phyloP scores from a whole-genome alignment of 1,140 invertebrate genomes.

The Euwallacea fornicatus region DNA sequence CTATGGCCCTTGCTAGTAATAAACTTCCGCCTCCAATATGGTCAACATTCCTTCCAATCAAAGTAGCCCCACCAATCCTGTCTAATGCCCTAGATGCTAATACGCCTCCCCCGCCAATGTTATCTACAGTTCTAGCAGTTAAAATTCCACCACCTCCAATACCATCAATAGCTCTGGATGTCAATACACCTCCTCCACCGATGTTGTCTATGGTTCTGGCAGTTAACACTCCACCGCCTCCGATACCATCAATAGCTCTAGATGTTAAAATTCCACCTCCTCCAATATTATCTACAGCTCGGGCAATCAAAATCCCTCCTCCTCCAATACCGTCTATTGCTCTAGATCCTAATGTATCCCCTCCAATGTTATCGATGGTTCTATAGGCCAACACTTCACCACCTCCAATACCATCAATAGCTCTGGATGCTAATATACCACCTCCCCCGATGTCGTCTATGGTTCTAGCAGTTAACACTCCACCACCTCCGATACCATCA shows the following conservation, averaged over 20 bases:
- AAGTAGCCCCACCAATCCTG: not conserved
- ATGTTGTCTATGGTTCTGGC: slow-evolving; percentile 11
- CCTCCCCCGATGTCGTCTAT: slow-evolving; percentile 21
- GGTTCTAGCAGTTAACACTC: slow-evolving; percentile 24
- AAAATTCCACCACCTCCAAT: slow-evolving; percentile 36
- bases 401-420: slow-evolving; percentile 13
- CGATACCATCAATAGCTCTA: slow-evolving; percentile 20
- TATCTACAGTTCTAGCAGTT: slow-evolving; percentile 29
- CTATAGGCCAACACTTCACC: slow-evolving; percentile 22
- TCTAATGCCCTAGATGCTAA: slow-evolving; percentile 27
- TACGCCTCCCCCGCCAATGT: slow-evolving; percentile 30
- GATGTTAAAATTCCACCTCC: slow-evolving; percentile 25
- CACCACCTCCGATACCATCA: slow-evolving; percentile 31
- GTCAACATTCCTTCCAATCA: slow-evolving; percentile 4
- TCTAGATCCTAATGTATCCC: slow-evolving; percentile 25
- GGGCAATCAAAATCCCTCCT: slow-evolving; percentile 22
- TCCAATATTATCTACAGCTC: slow-evolving; percentile 33
- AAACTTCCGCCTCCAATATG: slow-evolving; percentile 13
- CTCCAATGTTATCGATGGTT: slow-evolving; percentile 37
- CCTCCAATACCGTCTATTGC: slow-evolving; percentile 37
- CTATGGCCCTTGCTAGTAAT: not conserved
- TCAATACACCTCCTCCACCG: slow-evolving; percentile 17
- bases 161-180: slow-evolving; percentile 27
- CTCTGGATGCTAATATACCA: not conserved
- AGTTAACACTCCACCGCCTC: slow-evolving; percentile 7